phyloP scores from a whole-genome alignment of 2,797 vertebrate species.

The Phyllotis vaccarum region DNA sequence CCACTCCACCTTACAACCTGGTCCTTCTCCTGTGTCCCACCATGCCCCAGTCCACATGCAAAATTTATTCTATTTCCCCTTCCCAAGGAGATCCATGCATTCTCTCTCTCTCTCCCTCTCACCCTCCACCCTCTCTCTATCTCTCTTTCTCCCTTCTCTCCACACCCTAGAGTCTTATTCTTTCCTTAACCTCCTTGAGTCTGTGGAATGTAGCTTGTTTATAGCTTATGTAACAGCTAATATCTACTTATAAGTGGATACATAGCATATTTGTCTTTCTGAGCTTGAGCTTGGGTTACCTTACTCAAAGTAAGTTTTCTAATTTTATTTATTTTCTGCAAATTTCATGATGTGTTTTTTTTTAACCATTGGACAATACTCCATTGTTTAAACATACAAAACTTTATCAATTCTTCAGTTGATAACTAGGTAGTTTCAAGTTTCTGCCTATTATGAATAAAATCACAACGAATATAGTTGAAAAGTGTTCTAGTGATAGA shows the following conservation, averaged over 20 bases:
- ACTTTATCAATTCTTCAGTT: background rate
- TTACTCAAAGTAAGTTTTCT: background rate
- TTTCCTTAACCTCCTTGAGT: background rate
- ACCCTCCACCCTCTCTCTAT: no score
- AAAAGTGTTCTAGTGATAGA: no score
- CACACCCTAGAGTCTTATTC: background rate
- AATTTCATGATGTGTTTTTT: background rate
- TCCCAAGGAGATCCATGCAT: background rate
- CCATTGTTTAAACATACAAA: background rate
- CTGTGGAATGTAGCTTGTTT: background rate
- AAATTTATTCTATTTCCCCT: background rate
- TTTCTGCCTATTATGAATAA: background rate
- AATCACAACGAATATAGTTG: no score
- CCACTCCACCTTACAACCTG: no score
- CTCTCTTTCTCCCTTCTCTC: no score
- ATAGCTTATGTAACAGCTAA: background rate
- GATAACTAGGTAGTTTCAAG: background rate
- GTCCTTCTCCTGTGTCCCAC: background rate
- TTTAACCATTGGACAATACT: background rate
- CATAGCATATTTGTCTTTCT: background rate
- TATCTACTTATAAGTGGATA: background rate
- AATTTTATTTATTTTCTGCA: background rate
- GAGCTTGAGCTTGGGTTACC: background rate
- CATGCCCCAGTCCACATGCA: background rate
- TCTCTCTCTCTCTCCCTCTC: no score